Evolutionary conservation across 1,140 invertebrate species (phyloP), one percentile per base, ranked within the genome.

Genomic region (Eupeodes corollae): DNA sequence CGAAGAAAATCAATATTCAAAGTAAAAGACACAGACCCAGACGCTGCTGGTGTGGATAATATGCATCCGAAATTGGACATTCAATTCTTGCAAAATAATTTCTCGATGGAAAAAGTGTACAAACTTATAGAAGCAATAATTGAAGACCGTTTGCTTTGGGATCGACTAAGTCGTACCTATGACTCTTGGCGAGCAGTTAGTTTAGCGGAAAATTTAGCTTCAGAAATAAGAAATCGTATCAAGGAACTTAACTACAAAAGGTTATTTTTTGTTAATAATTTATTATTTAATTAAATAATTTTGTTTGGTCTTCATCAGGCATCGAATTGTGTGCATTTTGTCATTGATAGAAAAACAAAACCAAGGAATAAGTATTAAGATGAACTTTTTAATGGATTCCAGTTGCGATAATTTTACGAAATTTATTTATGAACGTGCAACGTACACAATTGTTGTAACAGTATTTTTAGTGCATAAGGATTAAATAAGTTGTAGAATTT

Each of bases 21-120:
- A 26, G 56, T 54, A 1, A 52, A 30, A 35, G 42, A 34, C 11
- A 40, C 44, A 48, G 40, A 18, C 13, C 11, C 13, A 13, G 50
- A 51, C 6, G 3, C 3, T 12, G 44, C 39, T 8, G 57, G 43
- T 16, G 44, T 34, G 19, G 44, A 50, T 11, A 59, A 67, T 46
- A 55, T 61, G 56, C 57, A 57, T 39, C 63, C 63, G 5, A 57
- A 58, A 50, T 61, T 56, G 48, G 61, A 67, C 51, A 61, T 59
- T 58, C 52, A 62, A 52, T 67, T 61, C 44, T 67, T 67, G 49
- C 59, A 60, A 50, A 67, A 59, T 47, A 66, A 67, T 55, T 67
- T 67, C 47, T 67, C 58, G 50, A 67, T 67, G 63, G 63, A 67
- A 54, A 50, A 57, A 50, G 59, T 59, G 39, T 56, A 56, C 16